Evolutionary conservation across 2,113 vertebrate genomes (phyloP).

Genomic region (Tragelaphus buxtoni): DNA sequence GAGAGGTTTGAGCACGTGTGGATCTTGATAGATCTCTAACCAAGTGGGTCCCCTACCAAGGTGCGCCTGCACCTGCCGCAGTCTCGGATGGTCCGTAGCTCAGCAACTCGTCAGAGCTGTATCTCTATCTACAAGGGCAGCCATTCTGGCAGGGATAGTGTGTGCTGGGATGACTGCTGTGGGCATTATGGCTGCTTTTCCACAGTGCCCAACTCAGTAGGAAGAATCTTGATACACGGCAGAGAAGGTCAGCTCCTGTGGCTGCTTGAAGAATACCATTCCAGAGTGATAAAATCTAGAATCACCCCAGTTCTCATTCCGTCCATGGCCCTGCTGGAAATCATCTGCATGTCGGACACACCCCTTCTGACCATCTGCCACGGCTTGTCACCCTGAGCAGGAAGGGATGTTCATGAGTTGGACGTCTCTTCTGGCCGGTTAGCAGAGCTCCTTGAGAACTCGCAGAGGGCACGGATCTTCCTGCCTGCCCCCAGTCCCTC

Average conservation of each 20-base stretch:
- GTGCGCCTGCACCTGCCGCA: accelerated
- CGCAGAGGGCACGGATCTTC: accelerated
- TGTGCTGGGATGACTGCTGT: not conserved
- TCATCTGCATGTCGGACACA: not conserved
- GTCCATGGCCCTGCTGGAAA: not conserved
- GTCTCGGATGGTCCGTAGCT: too few relatives aligned
- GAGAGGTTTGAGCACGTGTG: not conserved
- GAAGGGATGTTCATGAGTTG: not conserved
- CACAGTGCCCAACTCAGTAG: not conserved
- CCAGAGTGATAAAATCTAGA: not conserved
- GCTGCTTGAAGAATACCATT: not conserved
- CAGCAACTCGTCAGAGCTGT: too few relatives aligned
- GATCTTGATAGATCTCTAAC: too few relatives aligned
- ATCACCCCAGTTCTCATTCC: not conserved
- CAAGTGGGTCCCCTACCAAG: not conserved
- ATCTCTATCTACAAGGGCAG: accelerated
- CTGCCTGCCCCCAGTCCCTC: accelerated
- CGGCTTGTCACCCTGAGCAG: not conserved
- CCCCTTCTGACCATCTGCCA: not conserved
- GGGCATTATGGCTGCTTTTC: accelerated
- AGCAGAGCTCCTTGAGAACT: not conserved
- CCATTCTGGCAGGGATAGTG: accelerated
- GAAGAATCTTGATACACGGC: not conserved
- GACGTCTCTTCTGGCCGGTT: not conserved
- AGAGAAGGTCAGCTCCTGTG: not conserved